phyloP scores from a whole-genome alignment of 2,888 invertebrate species.

The Pseudococcus longispinus region DNA sequence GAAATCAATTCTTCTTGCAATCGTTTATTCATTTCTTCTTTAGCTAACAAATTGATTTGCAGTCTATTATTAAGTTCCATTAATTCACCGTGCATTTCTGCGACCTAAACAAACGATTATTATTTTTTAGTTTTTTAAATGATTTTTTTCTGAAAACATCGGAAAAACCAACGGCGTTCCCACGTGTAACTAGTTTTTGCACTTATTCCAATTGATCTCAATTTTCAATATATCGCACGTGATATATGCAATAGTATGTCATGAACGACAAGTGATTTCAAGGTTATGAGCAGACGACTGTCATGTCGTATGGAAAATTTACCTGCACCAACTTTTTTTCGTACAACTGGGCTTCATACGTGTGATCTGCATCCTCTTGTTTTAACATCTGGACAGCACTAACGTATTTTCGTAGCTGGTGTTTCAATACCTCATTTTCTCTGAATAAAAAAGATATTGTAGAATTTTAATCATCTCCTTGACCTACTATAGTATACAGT shows the following conservation, averaged over 20 bases:
- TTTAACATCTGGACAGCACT: constrained; percentile 85
- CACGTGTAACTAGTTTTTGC: not conserved
- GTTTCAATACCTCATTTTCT: constrained; percentile 83
- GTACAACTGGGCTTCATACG: constrained; percentile 78
- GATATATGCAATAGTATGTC: not conserved
- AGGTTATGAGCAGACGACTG: not conserved
- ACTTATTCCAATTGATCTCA: not conserved
- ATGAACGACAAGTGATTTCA: not conserved
- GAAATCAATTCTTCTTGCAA: constrained; percentile 72
- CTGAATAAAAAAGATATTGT: constrained; percentile 63
- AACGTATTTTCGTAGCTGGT: constrained; percentile 84
- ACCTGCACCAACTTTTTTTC: constrained; percentile 88
- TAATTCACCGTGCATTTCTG: constrained; percentile 92
- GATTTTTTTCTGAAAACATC: not conserved
- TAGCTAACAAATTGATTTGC: constrained; percentile 73
- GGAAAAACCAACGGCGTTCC: not conserved
- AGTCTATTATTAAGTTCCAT: constrained; percentile 90
- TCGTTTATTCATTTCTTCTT: constrained; percentile 69
- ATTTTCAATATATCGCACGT: not conserved
- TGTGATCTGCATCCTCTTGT: constrained; percentile 65
- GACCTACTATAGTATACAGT: too few species aligned
- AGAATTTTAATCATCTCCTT: not conserved
- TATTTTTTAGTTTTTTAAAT: not conserved
- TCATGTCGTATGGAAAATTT: constrained; percentile 56
- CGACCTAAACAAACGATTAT: constrained; percentile 70